These are phyloP conservation scores for Drosophila mayri DNA, from an alignment of 1,140 invertebrate genomes.

Conservation along the genomic window DNA sequence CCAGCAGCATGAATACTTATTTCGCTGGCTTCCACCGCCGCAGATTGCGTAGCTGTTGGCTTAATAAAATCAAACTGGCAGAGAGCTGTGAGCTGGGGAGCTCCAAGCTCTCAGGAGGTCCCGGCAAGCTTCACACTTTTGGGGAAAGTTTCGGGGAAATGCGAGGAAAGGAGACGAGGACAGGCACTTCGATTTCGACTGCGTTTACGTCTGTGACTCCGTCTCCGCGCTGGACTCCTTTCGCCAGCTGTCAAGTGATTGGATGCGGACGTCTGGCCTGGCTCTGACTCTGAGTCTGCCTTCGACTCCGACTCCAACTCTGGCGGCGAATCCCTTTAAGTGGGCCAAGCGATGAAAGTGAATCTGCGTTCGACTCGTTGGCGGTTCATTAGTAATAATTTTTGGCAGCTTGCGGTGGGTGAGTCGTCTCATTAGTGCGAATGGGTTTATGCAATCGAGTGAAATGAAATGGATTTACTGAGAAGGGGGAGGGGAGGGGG, in stretches of 20 bases:
- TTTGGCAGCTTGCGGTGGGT: conserved; percentile 54
- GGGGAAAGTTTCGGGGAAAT: conserved; percentile 27
- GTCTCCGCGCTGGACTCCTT: conserved; percentile 37
- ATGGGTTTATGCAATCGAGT: conserved; percentile 37
- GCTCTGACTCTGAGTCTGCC: neutral
- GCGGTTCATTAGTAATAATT: conserved; percentile 78
- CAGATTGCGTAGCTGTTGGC: conserved; percentile 48
- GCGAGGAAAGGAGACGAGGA: conserved; percentile 16
- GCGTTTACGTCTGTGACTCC: neutral
- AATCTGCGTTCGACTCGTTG: conserved; percentile 51
- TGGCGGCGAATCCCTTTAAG: conserved; percentile 57
- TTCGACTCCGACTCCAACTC: neutral
- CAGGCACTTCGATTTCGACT: conserved; percentile 36
- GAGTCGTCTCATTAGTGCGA: conserved; percentile 62
- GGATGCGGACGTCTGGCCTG: conserved; percentile 26
- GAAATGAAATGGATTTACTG: conserved; percentile 37
- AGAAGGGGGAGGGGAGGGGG: neutral
- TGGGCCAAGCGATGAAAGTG: conserved; percentile 74
- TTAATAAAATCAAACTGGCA: conserved; percentile 37
- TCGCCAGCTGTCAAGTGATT: conserved; percentile 75
- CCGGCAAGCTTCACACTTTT: conserved; percentile 38
- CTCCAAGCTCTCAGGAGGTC: conserved; percentile 29
- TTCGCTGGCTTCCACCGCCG: conserved; percentile 22
- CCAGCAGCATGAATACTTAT: conserved; percentile 44
- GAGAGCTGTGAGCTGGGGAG: neutral